phyloP scores from a whole-genome alignment of 2,888 invertebrate species.

The Eristalis arbustorum region DNA sequence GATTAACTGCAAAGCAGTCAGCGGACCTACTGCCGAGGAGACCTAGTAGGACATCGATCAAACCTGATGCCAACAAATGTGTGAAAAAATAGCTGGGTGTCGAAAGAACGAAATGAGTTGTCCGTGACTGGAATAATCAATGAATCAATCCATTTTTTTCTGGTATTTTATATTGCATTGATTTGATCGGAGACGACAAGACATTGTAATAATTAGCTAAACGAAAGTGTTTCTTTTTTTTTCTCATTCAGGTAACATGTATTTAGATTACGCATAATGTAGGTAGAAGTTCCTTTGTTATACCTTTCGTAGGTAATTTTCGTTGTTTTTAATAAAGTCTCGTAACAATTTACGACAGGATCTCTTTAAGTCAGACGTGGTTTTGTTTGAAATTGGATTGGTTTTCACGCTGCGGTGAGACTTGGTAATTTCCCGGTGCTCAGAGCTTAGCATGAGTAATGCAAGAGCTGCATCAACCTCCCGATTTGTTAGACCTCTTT shows the following conservation, averaged over 20 bases:
- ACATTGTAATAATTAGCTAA: background rate
- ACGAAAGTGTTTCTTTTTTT: background rate
- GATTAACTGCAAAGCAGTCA: background rate
- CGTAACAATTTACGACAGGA: slow-evolving; percentile 74
- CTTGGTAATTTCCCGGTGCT: slow-evolving; percentile 72
- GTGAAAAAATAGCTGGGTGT: slow-evolving; percentile 1
- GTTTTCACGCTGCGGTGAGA: slow-evolving; percentile 42
- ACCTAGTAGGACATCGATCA: slow-evolving; percentile 11
- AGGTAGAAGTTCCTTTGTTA: background rate
- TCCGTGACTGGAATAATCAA: slow-evolving; percentile 6
- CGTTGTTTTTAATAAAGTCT: slow-evolving; percentile 70
- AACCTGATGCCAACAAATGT: background rate
- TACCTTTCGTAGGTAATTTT: background rate
- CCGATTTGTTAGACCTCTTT: background rate
- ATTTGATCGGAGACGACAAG: background rate
- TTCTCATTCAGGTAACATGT: background rate
- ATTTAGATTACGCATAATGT: background rate
- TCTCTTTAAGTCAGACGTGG: slow-evolving; percentile 63
- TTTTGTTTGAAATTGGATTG: background rate
- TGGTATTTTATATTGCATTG: background rate
- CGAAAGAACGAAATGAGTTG: background rate
- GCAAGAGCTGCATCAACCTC: slow-evolving; percentile 74
- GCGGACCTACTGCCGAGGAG: background rate
- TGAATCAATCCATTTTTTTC: background rate
- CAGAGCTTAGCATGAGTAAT: slow-evolving; percentile 73